Evolutionary conservation across 2,113 vertebrate species (phyloP).

Genomic region (Callopanchax toddi): DNA sequence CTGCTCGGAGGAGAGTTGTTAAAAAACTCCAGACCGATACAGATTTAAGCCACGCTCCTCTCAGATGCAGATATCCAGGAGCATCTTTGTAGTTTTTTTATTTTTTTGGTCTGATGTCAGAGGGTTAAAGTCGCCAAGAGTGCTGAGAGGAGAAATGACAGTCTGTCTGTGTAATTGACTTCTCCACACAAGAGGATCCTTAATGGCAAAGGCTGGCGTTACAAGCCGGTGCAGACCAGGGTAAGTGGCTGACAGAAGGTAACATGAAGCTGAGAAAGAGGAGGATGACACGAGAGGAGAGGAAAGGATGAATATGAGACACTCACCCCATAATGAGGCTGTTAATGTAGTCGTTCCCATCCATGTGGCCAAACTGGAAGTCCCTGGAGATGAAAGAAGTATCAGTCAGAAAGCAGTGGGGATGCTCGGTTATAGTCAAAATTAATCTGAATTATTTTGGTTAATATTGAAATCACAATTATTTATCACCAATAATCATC

Average conservation of each 20-base stretch:
- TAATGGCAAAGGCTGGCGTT: slow-evolving; percentile 56
- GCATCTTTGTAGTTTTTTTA: not conserved
- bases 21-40: slow-evolving; percentile 16
- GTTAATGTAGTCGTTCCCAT: slow-evolving; percentile 98
- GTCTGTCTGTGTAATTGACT: slow-evolving; percentile 61
- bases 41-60: slow-evolving; percentile 44
- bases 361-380: slow-evolving; percentile 98
- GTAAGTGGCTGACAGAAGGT: slow-evolving; percentile 52
- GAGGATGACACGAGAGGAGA: slow-evolving; percentile 18
- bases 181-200: slow-evolving; percentile 54
- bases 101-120: not conserved
- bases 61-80: slow-evolving; percentile 5
- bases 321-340: slow-evolving; percentile 98
- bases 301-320: slow-evolving; percentile 18
- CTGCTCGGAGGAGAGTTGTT: slow-evolving; percentile 48
- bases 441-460: too few relatives aligned
- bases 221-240: slow-evolving; percentile 32
- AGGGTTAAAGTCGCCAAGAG: slow-evolving; percentile 26
- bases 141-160: slow-evolving; percentile 46
- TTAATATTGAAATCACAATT: too few relatives aligned
- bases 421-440: too few relatives aligned
- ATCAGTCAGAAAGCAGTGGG: slow-evolving; percentile 5
- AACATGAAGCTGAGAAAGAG: slow-evolving; percentile 33
- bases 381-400: slow-evolving; percentile 70
- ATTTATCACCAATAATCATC: too few relatives aligned